phyloP scores from a whole-genome alignment of 2,888 invertebrate species.

The Acrobasis suavella region DNA sequence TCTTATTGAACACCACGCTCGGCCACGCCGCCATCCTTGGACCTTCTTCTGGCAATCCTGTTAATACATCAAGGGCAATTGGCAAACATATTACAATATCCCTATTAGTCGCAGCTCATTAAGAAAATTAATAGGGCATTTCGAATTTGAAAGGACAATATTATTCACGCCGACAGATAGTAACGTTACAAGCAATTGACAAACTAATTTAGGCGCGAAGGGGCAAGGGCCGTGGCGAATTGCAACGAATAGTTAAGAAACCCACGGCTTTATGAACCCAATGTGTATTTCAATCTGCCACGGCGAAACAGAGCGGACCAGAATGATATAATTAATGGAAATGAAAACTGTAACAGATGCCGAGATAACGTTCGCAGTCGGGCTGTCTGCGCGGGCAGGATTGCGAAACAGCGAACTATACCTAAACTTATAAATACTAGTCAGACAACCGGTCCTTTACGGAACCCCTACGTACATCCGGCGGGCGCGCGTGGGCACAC shows the following conservation, averaged over 20 bases:
- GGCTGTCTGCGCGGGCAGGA: slow-evolving; percentile 69
- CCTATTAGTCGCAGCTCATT: slow-evolving; percentile 13
- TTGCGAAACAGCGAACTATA: slow-evolving; percentile 67
- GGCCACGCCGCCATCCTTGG: slow-evolving; percentile 84
- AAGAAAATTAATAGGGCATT: slow-evolving; percentile 36
- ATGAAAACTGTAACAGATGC: slow-evolving; percentile 74
- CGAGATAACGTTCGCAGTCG: slow-evolving; percentile 69
- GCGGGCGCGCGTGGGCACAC: slow-evolving; percentile 67
- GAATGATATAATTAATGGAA: slow-evolving; percentile 76
- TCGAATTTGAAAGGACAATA: slow-evolving; percentile 51
- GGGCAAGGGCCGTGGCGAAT: slow-evolving; percentile 63
- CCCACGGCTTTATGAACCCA: slow-evolving; percentile 60
- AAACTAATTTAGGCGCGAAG: slow-evolving; percentile 53
- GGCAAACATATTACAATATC: slow-evolving; percentile 3
- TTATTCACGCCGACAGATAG: slow-evolving; percentile 57
- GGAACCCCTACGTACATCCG: slow-evolving; percentile 81
- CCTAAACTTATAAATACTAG: slow-evolving; percentile 51
- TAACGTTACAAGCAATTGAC: slow-evolving; percentile 57
- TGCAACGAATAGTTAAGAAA: slow-evolving; percentile 68
- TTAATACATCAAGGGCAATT: slow-evolving; percentile 32
- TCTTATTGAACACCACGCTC: slow-evolving; percentile 92
- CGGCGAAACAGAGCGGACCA: slow-evolving; percentile 45
- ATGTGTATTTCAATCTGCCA: slow-evolving; percentile 64
- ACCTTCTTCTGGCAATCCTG: slow-evolving; percentile 77
- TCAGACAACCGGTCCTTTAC: slow-evolving; percentile 70